Conservation (phyloP, 64 coral and sea anemone species). For the Dendronephthya gigantea region DNA sequence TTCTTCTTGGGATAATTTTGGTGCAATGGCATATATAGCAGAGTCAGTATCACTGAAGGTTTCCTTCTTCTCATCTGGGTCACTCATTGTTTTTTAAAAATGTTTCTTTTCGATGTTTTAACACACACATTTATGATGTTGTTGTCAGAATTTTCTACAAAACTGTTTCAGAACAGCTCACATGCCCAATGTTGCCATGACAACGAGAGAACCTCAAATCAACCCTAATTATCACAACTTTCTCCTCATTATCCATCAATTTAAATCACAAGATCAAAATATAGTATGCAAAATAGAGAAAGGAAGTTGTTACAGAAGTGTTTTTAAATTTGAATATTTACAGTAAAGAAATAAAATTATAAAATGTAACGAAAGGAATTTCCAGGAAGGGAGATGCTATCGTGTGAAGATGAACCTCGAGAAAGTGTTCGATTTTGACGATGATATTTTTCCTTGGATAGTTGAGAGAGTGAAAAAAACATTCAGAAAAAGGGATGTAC, state of each 20-base stretch:
- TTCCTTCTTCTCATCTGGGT: conserved; percentile 67
- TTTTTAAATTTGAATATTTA: too few relatives aligned
- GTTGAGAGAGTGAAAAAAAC: not conserved
- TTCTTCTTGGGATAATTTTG: conserved; percentile 85
- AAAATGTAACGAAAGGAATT: not conserved
- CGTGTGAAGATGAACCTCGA: not conserved
- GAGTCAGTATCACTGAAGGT: conserved; percentile 52
- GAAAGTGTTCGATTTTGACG: not conserved
- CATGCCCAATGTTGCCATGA: not conserved
- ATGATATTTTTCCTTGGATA: not conserved
- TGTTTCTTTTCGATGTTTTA: not conserved
- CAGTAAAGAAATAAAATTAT: too few relatives aligned
- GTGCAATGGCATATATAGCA: conserved; percentile 89
- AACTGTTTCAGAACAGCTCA: not conserved
- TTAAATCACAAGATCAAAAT: not conserved
- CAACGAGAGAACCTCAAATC: not conserved
- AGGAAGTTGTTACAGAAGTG: too few relatives aligned
- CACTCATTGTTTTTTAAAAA: conserved; percentile 63
- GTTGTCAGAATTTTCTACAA: not conserved
- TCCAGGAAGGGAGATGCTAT: not conserved
- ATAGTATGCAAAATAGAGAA: not conserved
- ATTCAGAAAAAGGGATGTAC: not conserved
- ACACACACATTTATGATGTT: not conserved
- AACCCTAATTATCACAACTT: not conserved
- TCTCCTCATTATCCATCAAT: not conserved